phyloP scores from a whole-genome alignment of 2,888 invertebrate genomes.

The Melangyna quadrimaculata region DNA sequence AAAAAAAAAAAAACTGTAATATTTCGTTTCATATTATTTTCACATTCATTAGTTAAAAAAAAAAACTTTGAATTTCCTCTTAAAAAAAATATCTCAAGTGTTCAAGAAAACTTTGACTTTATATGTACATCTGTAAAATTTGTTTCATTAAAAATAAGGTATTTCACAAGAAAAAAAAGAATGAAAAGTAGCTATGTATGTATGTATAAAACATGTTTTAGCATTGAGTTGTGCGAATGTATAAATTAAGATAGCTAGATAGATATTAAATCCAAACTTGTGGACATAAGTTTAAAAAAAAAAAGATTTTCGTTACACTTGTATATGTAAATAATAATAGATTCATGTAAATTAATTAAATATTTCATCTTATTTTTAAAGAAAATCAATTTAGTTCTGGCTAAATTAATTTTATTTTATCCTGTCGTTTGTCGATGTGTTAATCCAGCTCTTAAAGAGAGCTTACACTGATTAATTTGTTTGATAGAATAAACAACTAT shows the following conservation, averaged over 20 bases:
- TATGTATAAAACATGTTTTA: not conserved
- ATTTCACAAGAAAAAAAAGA: slow-evolving; percentile 15
- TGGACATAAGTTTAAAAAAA: not conserved
- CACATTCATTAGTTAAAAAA: not conserved
- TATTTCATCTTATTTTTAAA: slow-evolving; percentile 24
- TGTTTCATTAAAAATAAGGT: not conserved
- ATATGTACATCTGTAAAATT: not conserved
- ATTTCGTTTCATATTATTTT: not conserved
- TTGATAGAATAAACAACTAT: not conserved
- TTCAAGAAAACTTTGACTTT: not conserved
- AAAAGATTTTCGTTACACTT: not conserved
- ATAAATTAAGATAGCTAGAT: slow-evolving; percentile 51
- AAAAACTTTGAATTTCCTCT: not conserved
- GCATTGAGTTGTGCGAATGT: slow-evolving; percentile 48
- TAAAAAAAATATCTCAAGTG: not conserved
- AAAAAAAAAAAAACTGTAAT: not conserved
- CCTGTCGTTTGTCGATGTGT: not conserved
- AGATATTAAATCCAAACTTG: slow-evolving; percentile 26
- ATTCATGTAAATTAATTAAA: not conserved
- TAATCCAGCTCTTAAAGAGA: slow-evolving; percentile 14
- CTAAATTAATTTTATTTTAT: not conserved
- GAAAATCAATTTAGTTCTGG: slow-evolving; percentile 9
- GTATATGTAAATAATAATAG: not conserved
- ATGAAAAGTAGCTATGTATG: too few species aligned
- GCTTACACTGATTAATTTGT: not conserved